Percentiles rank a stretch among this genome's conserved stretches.
Evolutionary conservation across 2,888 invertebrate species (phyloP).

Genomic region (Drosophila kokeensis): DNA sequence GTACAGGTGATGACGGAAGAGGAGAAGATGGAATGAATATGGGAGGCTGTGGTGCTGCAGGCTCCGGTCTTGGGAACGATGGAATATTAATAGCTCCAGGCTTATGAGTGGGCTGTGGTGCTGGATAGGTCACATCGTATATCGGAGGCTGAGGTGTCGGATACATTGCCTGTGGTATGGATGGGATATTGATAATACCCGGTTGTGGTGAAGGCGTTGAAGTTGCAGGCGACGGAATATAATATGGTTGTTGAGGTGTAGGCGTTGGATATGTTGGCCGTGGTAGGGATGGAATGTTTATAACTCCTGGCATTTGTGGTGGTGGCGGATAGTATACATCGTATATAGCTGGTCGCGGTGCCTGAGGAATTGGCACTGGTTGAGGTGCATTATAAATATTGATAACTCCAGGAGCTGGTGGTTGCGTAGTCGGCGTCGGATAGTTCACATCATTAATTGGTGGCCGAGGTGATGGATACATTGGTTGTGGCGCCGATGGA

Average conservation of each 20-base stretch:
- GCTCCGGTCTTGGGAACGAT: conserved; percentile 15
- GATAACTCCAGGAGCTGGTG: conserved; percentile 25
- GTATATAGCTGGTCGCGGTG: conserved; percentile 40
- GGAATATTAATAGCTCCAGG: conserved; percentile 47
- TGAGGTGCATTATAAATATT: conserved; percentile 24
- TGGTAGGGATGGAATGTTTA: conserved; percentile 55
- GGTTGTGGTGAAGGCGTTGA: conserved; percentile 24
- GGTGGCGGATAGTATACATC: conserved; percentile 57
- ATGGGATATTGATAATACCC: conserved; percentile 48
- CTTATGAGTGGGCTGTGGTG: conserved; percentile 10
- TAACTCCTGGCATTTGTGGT: conserved; percentile 66
- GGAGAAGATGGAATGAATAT: conserved; percentile 15
- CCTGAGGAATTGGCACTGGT: conserved; percentile 19
- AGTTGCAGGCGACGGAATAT: conserved; percentile 23
- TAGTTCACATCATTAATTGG: conserved; percentile 14
- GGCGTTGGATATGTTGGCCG: conserved; percentile 26
- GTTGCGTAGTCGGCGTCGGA: conserved; percentile 16
- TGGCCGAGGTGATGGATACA: conserved; percentile 36
- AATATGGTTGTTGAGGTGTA: conserved; percentile 25
- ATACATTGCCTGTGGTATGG: conserved; percentile 19
- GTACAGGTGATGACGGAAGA: conserved; percentile 8
- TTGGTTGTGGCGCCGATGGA: conserved; percentile 56
- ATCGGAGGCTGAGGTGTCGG: conserved; percentile 27
- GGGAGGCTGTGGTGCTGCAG: conserved; percentile 20
- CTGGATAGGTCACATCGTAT: conserved; percentile 58